Conservation (phyloP, 2,113 vertebrate species). For the Riparia riparia region DNA sequence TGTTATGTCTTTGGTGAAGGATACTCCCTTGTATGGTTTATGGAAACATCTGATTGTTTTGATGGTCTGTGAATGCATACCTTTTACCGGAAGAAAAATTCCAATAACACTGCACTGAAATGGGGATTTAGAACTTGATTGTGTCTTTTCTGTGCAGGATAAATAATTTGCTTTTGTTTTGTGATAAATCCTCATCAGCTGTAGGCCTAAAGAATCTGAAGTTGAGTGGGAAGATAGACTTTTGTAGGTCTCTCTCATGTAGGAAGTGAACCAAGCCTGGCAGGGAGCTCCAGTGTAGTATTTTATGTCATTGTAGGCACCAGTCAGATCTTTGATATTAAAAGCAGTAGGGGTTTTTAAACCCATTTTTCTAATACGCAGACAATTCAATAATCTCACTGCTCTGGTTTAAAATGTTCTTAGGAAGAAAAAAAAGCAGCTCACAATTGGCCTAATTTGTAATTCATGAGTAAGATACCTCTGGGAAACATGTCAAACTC, state of each 20-base stretch:
- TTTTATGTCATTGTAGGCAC: background rate
- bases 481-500: background rate
- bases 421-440: background rate
- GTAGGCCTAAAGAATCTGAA: background rate
- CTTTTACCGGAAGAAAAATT: background rate
- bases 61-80: accelerated
- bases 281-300: background rate
- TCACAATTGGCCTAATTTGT: background rate
- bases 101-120: background rate
- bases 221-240: background rate
- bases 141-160: background rate
- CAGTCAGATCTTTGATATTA: background rate
- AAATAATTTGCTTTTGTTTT: background rate
- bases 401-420: background rate
- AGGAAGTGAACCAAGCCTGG: background rate
- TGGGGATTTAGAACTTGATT: background rate
- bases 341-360: background rate
- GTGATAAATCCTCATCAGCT: background rate
- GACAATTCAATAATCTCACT: background rate
- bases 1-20: background rate
- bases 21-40: background rate
- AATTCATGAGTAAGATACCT: background rate
- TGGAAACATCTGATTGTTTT: background rate
- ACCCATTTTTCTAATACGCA: background rate
- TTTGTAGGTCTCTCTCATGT: background rate